These are phyloP conservation scores for Clostera curtula DNA, from an alignment of 2,888 invertebrate genomes.

Conservation along the genomic window DNA sequence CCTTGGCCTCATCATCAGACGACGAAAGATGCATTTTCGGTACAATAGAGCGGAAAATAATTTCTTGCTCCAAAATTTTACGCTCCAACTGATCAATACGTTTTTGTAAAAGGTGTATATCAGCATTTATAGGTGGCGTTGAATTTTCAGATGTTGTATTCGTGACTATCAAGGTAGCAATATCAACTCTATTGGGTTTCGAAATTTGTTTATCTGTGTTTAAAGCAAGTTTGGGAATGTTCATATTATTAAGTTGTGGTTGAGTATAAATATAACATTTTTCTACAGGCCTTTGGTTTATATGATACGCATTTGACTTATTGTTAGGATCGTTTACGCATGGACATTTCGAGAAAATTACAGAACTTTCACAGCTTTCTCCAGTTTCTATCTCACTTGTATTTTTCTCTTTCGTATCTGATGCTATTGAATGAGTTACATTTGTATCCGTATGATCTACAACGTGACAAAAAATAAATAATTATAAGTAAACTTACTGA, in stretches of 20 bases:
- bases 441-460: conserved; percentile 36
- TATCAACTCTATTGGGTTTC: conserved; percentile 39
- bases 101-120: conserved; percentile 38
- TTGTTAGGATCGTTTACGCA: conserved; percentile 20
- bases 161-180: conserved; percentile 41
- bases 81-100: conserved; percentile 51
- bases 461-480: conserved; percentile 29
- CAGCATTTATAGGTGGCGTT: conserved; percentile 22
- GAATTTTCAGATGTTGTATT: conserved; percentile 40
- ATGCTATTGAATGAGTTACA: conserved; percentile 28
- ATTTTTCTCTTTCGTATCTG: conserved; percentile 22
- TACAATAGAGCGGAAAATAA: conserved; percentile 52
- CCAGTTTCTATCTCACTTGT: conserved; percentile 25
- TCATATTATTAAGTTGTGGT: conserved; percentile 44
- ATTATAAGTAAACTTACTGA: conserved; percentile 4
- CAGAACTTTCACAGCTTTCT: conserved; percentile 30
- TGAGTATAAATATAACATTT: conserved; percentile 51
- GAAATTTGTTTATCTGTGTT: conserved; percentile 29
- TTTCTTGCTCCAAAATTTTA: conserved; percentile 54
- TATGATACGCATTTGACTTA: conserved; percentile 29
- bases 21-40: conserved; percentile 46
- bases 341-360: conserved; percentile 32
- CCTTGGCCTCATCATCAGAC: conserved; percentile 47
- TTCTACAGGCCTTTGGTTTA: conserved; percentile 35
- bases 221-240: conserved; percentile 37